These are phyloP conservation scores for Cyclura pinguis DNA, from an alignment of 2,797 vertebrate species.

Conservation along the genomic window DNA sequence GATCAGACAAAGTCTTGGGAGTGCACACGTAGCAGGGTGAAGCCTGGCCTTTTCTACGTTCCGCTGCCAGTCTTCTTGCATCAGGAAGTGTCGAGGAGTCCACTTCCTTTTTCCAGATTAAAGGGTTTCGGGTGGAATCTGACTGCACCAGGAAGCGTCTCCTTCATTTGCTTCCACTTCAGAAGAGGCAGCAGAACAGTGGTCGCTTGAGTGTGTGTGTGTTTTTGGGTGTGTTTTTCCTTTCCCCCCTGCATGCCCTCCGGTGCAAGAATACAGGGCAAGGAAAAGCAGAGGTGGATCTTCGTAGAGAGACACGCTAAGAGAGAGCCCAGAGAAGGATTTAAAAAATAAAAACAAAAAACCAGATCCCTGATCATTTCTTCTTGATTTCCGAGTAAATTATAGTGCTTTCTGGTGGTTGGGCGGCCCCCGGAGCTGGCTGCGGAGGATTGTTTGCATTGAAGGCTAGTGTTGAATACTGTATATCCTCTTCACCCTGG, in stretches of 20 bases:
- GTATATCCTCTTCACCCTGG: conserved; percentile 44
- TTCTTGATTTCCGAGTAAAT: conserved; percentile 47
- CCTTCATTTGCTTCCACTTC: not conserved
- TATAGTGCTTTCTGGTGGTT: not conserved
- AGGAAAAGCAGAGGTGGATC: not conserved
- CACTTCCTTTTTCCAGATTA: not conserved
- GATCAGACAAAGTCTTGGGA: not conserved
- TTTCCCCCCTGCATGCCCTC: no score
- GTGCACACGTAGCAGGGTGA: not conserved
- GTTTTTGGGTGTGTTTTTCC: no score
- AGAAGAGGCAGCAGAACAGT: not conserved
- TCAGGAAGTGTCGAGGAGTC: not conserved
- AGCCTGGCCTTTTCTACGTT: no score
- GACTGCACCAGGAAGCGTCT: not conserved
- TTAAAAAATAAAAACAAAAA: no score
- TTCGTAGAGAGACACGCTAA: not conserved
- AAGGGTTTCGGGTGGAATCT: not conserved
- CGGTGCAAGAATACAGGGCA: not conserved
- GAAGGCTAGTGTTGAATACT: conserved; percentile 45
- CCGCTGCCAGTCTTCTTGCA: not conserved
- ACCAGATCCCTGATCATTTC: conserved; percentile 15
- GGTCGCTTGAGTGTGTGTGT: no score
- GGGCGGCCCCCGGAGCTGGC: not conserved
- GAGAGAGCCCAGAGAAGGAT: no score
- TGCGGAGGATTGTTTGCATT: not conserved